These are phyloP conservation scores for Crotalus viridis DNA, from an alignment of 2,113 vertebrate species.

Conservation along the genomic window DNA sequence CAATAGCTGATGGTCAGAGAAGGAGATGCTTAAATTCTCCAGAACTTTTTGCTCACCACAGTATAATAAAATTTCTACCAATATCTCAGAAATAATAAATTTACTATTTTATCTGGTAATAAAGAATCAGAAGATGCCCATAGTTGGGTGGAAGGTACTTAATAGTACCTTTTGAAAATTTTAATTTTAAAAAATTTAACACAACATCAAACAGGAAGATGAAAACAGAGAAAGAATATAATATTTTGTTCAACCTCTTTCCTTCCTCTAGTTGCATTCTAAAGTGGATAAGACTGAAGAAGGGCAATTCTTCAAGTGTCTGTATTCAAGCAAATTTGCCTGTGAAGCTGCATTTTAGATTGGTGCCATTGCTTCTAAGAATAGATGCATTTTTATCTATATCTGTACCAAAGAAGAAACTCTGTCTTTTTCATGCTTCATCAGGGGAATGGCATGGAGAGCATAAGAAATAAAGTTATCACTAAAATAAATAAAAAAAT, in stretches of 20 bases:
- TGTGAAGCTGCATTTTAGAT: neutral
- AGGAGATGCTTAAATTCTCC: slow-evolving; percentile 28
- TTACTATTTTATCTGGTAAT: neutral
- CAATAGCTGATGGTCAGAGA: slow-evolving; percentile 65
- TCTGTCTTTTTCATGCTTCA: neutral
- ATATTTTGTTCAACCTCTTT: neutral
- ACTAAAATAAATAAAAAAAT: neutral
- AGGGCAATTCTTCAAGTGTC: neutral
- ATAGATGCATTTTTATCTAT: neutral
- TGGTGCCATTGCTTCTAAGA: neutral
- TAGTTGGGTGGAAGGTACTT: neutral
- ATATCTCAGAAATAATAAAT: neutral
- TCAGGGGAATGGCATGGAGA: neutral
- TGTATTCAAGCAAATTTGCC: neutral
- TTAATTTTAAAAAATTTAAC: neutral
- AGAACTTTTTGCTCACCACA: slow-evolving; percentile 40
- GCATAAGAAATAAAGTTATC: neutral
- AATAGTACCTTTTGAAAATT: neutral
- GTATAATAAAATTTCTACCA: slow-evolving; percentile 55
- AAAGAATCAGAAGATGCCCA: neutral
- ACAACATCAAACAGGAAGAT: neutral
- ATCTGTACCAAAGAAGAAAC: neutral
- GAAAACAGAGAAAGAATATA: neutral
- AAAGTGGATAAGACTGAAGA: neutral
- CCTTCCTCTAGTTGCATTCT: neutral